Base-by-base conservation (phyloP, 2,888 invertebrate species). In the Philereme vetulata region DNA sequence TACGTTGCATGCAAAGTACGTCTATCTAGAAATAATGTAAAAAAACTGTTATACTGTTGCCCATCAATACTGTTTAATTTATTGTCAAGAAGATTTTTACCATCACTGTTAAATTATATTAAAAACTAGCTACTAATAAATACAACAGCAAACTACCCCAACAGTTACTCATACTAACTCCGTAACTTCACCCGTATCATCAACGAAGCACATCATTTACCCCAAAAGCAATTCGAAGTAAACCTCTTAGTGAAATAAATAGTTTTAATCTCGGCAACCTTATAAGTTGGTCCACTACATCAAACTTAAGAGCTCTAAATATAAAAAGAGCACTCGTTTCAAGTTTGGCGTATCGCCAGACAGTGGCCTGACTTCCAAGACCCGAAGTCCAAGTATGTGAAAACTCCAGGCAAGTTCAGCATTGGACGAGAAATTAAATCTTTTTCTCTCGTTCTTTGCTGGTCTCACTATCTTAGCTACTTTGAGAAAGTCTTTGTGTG, bases 221-320 rank as follows among this genome's bases (percentile, higher is more conserved):
- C 21, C 21, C 54, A 65, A 76, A 81, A 78, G 74, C 82, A 85
- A 85, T 87, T 85, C 79, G 67, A 76, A 72, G 66, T 83, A 82
- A 88, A 82, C 82, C 84, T 85, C 85, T 87, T 84, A 84, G 70
- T 77, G 78, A 82, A 83, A 84, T 86, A 86, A 86, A 87, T 79
- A 78, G 71, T 80, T 86, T 83, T 86, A 86, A 88, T 89, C 82
- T 81, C 64, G 64, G 75, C 67, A 75, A 74, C 76, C 76, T 79
- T 79, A 78, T 81, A 85, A 86, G 77, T 85, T 79, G 72, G 81
- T 80, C 75, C 79, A 85, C 81, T 86, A 83, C 83, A 86, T 89
- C 84, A 87, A 85, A 86, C 81, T 85, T 86, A 87, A 88, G 86
- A 88, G 86, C 78, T 88, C 87, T 88, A 90, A 85, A 84, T 82